Evolutionary conservation across 2,797 vertebrate species (phyloP).

Genomic region (Cirrhinus molitorella): DNA sequence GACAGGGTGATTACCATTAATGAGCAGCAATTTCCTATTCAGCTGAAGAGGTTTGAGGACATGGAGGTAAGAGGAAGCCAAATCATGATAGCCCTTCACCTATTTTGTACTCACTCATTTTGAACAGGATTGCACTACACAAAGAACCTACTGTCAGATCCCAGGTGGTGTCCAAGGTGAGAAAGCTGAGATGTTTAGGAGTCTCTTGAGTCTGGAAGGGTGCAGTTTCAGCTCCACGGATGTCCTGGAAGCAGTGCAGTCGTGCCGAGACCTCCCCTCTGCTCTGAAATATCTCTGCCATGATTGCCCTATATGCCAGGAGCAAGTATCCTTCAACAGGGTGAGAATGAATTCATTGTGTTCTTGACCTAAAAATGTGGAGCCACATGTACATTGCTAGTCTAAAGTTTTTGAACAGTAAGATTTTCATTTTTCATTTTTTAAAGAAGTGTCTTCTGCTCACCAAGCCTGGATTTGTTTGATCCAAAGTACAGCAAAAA

Average conservation of each 20-base stretch:
- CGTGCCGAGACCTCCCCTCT: slow-evolving; percentile 74
- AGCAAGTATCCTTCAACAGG: slow-evolving; percentile 81
- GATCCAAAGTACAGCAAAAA: no score
- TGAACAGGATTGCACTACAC: slow-evolving; percentile 14
- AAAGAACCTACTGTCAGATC: slow-evolving; percentile 45
- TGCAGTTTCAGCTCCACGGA: slow-evolving; percentile 71
- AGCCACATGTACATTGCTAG: not conserved
- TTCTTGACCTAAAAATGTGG: not conserved
- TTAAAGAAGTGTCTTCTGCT: no score
- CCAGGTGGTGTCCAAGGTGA: slow-evolving; percentile 64
- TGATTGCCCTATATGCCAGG: slow-evolving; percentile 80
- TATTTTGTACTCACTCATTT: not conserved
- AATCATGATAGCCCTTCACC: not conserved
- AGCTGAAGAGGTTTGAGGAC: slow-evolving; percentile 60
- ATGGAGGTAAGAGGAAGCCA: slow-evolving; percentile 54
- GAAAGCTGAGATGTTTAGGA: slow-evolving; percentile 70
- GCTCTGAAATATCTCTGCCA: slow-evolving; percentile 81
- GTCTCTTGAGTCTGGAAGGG: slow-evolving; percentile 72
- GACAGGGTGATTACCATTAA: slow-evolving; percentile 60
- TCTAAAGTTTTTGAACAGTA: no score
- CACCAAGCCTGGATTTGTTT: no score
- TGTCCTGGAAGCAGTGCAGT: slow-evolving; percentile 76
- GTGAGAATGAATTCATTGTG: slow-evolving; percentile 60
- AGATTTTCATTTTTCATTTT: no score
- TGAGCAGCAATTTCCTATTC: slow-evolving; percentile 56